A percentile compares a stretch with the other conserved stretches of the same genome.
phyloP scores from a whole-genome alignment of 2,888 invertebrate species.

The Philhelius pedissequus region DNA sequence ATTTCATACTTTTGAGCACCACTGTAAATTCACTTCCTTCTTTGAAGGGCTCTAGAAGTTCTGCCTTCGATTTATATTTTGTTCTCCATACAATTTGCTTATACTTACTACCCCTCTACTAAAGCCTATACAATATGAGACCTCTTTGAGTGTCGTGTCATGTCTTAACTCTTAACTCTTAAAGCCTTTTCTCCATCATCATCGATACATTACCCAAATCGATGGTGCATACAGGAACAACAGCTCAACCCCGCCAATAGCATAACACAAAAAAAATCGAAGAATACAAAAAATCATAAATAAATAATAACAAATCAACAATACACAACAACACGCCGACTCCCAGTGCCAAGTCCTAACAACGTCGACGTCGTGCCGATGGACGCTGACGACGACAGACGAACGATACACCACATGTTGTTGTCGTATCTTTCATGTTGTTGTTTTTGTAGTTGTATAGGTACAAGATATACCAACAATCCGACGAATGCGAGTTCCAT shows the following conservation, averaged over 20 bases:
- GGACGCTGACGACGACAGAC: too few species aligned
- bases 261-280: not conserved
- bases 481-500: slow-evolving; percentile 28
- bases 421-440: slow-evolving; percentile 10
- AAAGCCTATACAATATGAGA: not conserved
- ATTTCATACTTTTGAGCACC: not conserved
- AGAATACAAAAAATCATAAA: slow-evolving; percentile 45
- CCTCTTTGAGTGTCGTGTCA: slow-evolving; percentile 15
- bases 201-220: slow-evolving; percentile 44
- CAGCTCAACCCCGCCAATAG: slow-evolving; percentile 19
- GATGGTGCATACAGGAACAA: slow-evolving; percentile 31
- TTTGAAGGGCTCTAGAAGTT: slow-evolving; percentile 15
- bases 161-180: too few species aligned
- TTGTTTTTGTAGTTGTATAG: not conserved
- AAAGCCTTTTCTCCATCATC: slow-evolving; percentile 21
- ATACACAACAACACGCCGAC: slow-evolving; percentile 32
- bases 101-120: not conserved
- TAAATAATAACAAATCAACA: slow-evolving; percentile 67
- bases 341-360: slow-evolving; percentile 28
- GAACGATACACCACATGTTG: slow-evolving; percentile 32
- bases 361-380: too few species aligned
- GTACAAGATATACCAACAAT: slow-evolving; percentile 27
- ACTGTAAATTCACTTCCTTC: slow-evolving; percentile 29
- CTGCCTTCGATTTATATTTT: not conserved
- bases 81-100: slow-evolving; percentile 17